These are phyloP conservation scores for Phrynocephalus forsythii DNA, from an alignment of 2,797 vertebrate genomes.

Conservation along the genomic window DNA sequence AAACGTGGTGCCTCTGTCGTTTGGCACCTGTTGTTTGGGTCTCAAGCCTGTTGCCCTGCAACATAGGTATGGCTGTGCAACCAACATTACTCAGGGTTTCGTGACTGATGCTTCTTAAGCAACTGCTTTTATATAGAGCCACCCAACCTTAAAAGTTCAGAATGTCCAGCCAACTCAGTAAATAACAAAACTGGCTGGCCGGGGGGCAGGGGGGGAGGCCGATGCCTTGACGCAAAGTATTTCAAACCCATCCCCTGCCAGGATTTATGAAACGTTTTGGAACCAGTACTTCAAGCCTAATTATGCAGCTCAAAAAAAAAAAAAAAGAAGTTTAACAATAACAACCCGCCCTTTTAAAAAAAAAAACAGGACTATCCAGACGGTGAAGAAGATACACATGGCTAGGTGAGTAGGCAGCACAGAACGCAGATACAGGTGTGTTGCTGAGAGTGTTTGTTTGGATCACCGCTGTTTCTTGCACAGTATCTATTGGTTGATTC, in stretches of 20 bases:
- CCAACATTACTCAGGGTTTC: background rate
- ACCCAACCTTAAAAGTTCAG: background rate
- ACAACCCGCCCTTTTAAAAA: background rate
- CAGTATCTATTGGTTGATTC: too few species aligned
- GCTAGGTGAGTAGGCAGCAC: background rate
- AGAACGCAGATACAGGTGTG: conserved; percentile 7
- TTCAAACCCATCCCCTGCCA: background rate
- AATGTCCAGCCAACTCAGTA: background rate
- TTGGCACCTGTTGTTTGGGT: too few species aligned
- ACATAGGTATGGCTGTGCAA: too few species aligned
- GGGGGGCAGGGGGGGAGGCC: background rate
- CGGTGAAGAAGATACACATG: background rate
- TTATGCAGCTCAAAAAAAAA: background rate
- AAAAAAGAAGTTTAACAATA: background rate
- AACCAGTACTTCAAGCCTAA: conserved; percentile 31
- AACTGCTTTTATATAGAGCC: too few species aligned
- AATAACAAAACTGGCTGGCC: background rate
- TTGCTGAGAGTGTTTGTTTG: background rate
- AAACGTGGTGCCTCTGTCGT: too few species aligned
- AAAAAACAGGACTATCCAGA: conserved; percentile 36
- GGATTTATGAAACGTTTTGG: background rate
- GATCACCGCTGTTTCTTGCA: background rate
- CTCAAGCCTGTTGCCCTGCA: too few species aligned
- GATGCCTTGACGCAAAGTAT: background rate
- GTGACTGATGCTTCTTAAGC: background rate